Evolutionary conservation across 2,797 vertebrate species (phyloP), one percentile per base, ranked within the genome.

Genomic region (Rhodeus uyekii): DNA sequence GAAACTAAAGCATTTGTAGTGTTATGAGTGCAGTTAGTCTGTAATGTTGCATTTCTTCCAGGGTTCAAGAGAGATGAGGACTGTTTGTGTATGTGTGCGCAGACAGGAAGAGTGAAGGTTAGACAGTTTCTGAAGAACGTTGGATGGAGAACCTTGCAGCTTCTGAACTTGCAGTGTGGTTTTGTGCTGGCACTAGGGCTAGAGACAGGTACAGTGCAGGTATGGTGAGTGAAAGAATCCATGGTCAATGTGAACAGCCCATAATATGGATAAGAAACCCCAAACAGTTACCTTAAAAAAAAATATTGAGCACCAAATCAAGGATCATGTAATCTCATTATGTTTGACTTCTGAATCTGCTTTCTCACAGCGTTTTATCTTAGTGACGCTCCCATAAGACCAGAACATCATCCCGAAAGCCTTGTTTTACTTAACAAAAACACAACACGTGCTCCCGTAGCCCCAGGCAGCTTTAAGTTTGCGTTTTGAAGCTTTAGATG

Each of bases 151-250:
- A 90, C 90, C 65, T 80, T 84, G 75, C 81, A 79, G 79, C 82
- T 91, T 75, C 82, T 91, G 85, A 90, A 78, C 83, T 86, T 85
- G 16, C 76, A 76, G 88, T 81, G 69, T 81, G 76, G 82, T 53
- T 87, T 85, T 76, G 46, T 92, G 81, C 82, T 92, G 88, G 92
- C 90, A 32, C 63, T 91, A 88, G 92, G 92, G 87, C 86, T 91
- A 73, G 86, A 83, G 82, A 83, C 87, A 86, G 92, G 92, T 88
- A 90, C 81, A 10, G 87, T 91, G 68, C 86, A 93, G 92, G 90
- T 93, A 91, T 76, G 73, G 58, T 53, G 83, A 82, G 63, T 76
- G 82, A 16, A 72, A 84, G n/a, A n/a, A n/a, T n/a, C n/a, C n/a
- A n/a, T n/a, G n/a, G n/a, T n/a, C n/a, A n/a, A n/a, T n/a, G n/a